A percentile compares a stretch with the other conserved stretches of the same genome.
Conservation (phyloP, 1,140 invertebrate genomes). For the Notospermus geniculatus region DNA sequence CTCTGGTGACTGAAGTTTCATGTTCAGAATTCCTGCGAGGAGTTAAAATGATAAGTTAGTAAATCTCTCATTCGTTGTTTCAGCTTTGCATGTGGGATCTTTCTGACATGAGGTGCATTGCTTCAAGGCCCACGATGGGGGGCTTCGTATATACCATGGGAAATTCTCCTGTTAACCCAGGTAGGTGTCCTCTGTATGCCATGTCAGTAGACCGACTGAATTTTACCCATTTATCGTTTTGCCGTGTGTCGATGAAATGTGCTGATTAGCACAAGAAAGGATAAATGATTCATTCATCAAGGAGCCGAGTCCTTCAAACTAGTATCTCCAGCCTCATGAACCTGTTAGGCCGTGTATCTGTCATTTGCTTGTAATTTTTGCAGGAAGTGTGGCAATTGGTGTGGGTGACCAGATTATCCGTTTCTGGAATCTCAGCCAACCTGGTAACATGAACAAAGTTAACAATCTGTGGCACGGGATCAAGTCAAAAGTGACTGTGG, state of each 20-base stretch:
- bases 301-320: not conserved
- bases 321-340: conserved; percentile 7
- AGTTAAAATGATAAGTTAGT: not conserved
- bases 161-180: conserved; percentile 69
- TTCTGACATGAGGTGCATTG: conserved; percentile 49
- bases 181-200: conserved; percentile 38
- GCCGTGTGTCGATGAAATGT: not conserved
- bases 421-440: conserved; percentile 66
- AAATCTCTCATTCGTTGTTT: not conserved
- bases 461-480: conserved; percentile 68
- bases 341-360: not conserved
- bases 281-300: not conserved
- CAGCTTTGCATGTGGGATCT: conserved; percentile 63
- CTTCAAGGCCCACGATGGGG: conserved; percentile 64
- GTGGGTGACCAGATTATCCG: conserved; percentile 69
- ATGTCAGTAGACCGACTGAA: not conserved
- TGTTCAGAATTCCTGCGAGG: too few species aligned
- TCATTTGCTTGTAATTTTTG: too few species aligned
- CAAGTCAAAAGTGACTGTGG: conserved; percentile 68
- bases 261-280: not conserved
- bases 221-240: not conserved
- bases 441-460: conserved; percentile 54
- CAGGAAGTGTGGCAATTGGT: conserved; percentile 63
- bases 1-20: too few species aligned
- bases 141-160: conserved; percentile 67